A percentile compares a stretch with the other conserved stretches of the same genome.
phyloP scores from a whole-genome alignment of 1,140 invertebrate genomes.

The Temnothorax nylanderi region DNA sequence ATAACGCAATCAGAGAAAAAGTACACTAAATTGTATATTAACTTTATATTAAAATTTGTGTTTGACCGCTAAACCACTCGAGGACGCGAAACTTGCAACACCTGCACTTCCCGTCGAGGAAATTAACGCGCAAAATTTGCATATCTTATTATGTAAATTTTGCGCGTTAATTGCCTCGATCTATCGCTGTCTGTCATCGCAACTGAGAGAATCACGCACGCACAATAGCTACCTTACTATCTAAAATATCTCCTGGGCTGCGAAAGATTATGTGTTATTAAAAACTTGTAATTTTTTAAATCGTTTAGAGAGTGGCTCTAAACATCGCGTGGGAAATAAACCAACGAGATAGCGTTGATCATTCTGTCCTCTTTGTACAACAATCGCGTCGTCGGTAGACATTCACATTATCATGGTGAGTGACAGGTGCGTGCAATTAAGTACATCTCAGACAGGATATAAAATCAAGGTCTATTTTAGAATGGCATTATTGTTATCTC shows the following conservation, averaged over 20 bases:
- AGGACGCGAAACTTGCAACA: background rate
- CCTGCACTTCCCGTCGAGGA: background rate
- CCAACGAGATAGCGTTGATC: background rate
- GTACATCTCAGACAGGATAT: background rate
- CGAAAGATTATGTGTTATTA: background rate
- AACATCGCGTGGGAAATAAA: slow-evolving; percentile 12
- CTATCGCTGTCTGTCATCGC: background rate
- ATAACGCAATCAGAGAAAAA: background rate
- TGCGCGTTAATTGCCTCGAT: too few species aligned
- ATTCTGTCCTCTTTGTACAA: slow-evolving; percentile 15
- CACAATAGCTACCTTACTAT: background rate
- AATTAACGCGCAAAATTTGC: slow-evolving; percentile 14
- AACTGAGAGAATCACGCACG: background rate
- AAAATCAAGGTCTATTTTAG: slow-evolving; percentile 39
- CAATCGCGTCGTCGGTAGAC: slow-evolving; percentile 7
- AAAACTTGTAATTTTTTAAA: slow-evolving; percentile 3
- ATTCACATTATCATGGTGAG: background rate
- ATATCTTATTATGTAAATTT: slow-evolving; percentile 8
- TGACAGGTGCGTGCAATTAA: slow-evolving; percentile 35
- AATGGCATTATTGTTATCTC: slow-evolving; percentile 36
- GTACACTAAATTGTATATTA: background rate
- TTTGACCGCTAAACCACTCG: background rate
- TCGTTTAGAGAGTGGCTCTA: background rate
- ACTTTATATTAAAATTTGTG: slow-evolving; percentile 10
- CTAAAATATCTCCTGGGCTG: background rate